Conservation (phyloP, 2,797 vertebrate species). For the Hozukius guyotensis region DNA sequence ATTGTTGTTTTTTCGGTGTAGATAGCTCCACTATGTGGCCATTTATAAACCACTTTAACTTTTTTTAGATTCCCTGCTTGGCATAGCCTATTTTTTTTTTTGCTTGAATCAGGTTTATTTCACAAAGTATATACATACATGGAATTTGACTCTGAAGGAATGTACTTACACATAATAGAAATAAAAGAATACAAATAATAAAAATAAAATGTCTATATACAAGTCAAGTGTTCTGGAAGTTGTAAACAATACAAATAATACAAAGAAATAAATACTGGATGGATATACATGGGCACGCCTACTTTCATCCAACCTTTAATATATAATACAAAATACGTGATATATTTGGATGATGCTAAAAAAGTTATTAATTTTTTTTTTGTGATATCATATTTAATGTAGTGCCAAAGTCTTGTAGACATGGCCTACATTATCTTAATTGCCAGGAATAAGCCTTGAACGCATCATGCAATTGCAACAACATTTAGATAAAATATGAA, state of each 20-base stretch:
- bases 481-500: not conserved
- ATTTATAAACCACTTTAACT: not conserved
- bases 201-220: too few species aligned
- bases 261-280: too few species aligned
- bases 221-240: too few species aligned
- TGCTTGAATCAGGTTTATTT: too few species aligned
- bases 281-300: not conserved
- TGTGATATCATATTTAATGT: not conserved
- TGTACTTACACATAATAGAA: too few species aligned
- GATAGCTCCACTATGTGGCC: not conserved
- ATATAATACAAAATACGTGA: not conserved
- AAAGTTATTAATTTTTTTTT: not conserved
- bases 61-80: not conserved
- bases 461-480: not conserved
- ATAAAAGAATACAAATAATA: too few species aligned
- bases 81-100: too few species aligned
- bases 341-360: not conserved
- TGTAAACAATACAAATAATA: too few species aligned
- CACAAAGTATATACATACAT: too few species aligned
- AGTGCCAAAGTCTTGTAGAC: conserved; percentile 8
- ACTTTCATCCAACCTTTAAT: not conserved
- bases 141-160: too few species aligned
- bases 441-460: not conserved
- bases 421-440: not conserved
- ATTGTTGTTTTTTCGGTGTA: not conserved